Conservation (phyloP, 2,113 vertebrate genomes). For the Phrynosoma blainvillii region DNA sequence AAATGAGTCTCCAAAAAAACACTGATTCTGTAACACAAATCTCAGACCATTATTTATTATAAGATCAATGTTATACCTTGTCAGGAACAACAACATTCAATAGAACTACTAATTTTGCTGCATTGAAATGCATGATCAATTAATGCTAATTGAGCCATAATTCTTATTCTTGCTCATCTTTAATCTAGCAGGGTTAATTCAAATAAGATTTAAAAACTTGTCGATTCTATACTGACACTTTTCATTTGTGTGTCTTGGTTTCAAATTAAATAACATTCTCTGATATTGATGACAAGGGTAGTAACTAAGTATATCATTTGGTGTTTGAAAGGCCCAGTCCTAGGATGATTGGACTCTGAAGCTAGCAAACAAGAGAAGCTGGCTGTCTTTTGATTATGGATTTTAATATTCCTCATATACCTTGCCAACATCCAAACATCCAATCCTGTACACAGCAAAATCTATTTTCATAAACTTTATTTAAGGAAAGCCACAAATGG, state of each 20-base stretch:
- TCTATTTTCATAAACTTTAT: constrained; percentile 66
- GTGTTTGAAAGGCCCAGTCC: background rate
- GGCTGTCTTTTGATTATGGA: constrained; percentile 47
- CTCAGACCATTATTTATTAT: background rate
- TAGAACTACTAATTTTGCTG: background rate
- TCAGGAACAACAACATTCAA: background rate
- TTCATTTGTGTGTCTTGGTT: constrained; percentile 7
- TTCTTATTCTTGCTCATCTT: background rate
- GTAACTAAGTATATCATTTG: background rate
- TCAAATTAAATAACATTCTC: constrained; percentile 1
- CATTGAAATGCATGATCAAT: background rate
- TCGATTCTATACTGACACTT: background rate
- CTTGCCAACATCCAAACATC: constrained; percentile 59
- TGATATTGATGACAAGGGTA: background rate
- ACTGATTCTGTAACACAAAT: background rate
- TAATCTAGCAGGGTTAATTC: constrained; percentile 6
- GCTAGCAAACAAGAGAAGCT: background rate
- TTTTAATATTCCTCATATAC: constrained; percentile 65
- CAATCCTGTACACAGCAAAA: constrained; percentile 55
- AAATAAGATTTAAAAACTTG: constrained; percentile 34
- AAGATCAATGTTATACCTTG: background rate
- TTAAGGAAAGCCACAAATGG: constrained; percentile 64
- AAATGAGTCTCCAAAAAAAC: background rate
- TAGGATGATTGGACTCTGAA: background rate
- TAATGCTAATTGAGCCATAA: background rate